These are phyloP conservation scores for Lanistes nyassanus DNA, from an alignment of 1,140 invertebrate genomes.

Conservation along the genomic window DNA sequence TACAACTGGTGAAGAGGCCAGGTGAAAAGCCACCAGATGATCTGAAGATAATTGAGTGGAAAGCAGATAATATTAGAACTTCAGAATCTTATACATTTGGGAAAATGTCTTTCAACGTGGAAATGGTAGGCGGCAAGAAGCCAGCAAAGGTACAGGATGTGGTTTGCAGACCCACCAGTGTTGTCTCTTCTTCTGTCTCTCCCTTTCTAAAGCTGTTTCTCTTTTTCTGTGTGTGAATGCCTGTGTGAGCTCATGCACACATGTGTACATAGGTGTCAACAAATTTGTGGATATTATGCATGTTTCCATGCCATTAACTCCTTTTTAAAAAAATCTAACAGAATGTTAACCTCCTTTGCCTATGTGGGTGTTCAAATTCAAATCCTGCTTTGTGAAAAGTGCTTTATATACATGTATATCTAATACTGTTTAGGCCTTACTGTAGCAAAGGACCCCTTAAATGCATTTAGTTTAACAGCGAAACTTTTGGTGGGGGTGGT, in stretches of 20 bases:
- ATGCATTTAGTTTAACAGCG: no score
- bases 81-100: conserved; percentile 39
- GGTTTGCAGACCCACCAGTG: no score
- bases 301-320: no score
- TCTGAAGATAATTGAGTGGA: conserved; percentile 10
- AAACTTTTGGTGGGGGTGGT: no score
- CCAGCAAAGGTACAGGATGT: conserved; percentile 47
- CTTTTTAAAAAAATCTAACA: no score
- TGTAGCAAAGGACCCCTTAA: no score
- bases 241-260: conserved; percentile 16
- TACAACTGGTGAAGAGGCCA: conserved; percentile 12
- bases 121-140: conserved; percentile 49
- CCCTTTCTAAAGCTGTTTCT: neutral
- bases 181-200: neutral
- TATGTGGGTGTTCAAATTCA: no score
- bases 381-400: no score
- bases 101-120: conserved; percentile 49
- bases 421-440: no score
- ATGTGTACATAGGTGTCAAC: neutral
- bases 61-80: neutral
- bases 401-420: no score
- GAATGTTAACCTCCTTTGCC: no score
- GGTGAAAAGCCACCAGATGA: conserved; percentile 5
- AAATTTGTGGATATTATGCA: no score
- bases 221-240: conserved; percentile 11